Base-by-base conservation (phyloP, 37 sponge, comb jelly and placozoan genomes). In the Cliona cf. orientalis region DNA sequence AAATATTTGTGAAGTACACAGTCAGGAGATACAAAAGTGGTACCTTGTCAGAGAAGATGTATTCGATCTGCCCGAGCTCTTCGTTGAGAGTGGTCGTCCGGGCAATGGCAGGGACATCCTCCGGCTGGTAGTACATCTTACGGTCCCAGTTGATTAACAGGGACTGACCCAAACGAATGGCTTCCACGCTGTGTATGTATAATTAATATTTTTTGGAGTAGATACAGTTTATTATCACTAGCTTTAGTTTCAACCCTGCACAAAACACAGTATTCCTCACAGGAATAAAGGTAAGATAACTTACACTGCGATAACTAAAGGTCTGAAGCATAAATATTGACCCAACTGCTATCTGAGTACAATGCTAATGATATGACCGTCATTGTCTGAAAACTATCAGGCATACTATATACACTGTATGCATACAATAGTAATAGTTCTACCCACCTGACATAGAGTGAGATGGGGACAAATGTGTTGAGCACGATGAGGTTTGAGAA, bases 391-490 rank as follows among this genome's bases (percentile, higher is more conserved):
- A n/a, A n/a, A n/a, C n/a, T n/a, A n/a, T n/a, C n/a, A n/a, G n/a
- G n/a, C n/a, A n/a, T n/a, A n/a, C n/a, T n/a, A n/a, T n/a, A n/a
- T n/a, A n/a, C n/a, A n/a, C n/a, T n/a, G n/a, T n/a, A n/a, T n/a
- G n/a, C n/a, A n/a, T n/a, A n/a, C n/a, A n/a, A n/a, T n/a, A n/a
- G n/a, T n/a, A n/a, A n/a, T n/a, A n/a, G n/a, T n/a, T n/a, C n/a
- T 35, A 34, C 80, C 42, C 58, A 93, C 97, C 94, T 94, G 83
- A 98, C 99, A 80, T 98, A 98, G 58, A 98, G 93, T 2, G 99
- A 98, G 34, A 98, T 98, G 23, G 99, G 99, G 0, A 98, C 95
- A 58, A 98, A 80, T 32, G 99, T 96, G 75, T 98, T 98, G 46
- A 98, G 83, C 11, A 98, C 90, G 45, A 98, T 86, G 17, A 94